Evolutionary conservation across 2,113 vertebrate genomes (phyloP), one percentile per base, ranked within the genome.

Genomic region (Lynx canadensis): DNA sequence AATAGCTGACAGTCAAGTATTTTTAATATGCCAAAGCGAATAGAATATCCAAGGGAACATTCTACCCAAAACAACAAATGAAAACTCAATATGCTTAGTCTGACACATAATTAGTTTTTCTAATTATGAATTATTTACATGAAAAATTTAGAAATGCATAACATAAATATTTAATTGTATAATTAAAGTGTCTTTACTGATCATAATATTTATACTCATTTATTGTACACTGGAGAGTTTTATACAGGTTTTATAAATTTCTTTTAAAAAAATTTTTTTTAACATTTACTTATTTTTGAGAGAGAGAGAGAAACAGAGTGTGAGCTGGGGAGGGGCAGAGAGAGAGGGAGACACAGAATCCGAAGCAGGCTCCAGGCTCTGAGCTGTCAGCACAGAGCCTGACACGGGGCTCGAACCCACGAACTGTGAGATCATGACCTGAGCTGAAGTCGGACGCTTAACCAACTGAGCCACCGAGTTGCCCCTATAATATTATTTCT

Each of bases 101-200:
- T 65, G 57, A 12, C 74, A 85, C 45, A 66, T n/a, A 83, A 76
- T 48, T 85, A n/a, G 13, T 57, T 82, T 93, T 83, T 19, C 45
- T 76, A 89, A 82, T 96, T 83, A 66, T 74, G 48, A 83, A 76
- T 55, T 68, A 76, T 83, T 92, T 88, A 87, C 45, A 48, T 74
- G 11, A 92, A 74, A 45, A 63, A 52, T 3, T 45, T 92, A 41
- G 8, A 88, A 63, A 87, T 87, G 14, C 3, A 81, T 55, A 63
- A 0, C 66, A 41, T 74, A 73, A 92, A 55, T 13, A 81, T 82
- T 71, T 71, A 52, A 52, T 29, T 74, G 7, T 76, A 76, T n/a
- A 74, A 65, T 71, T 81, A 87, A 80, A 38, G 80, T 63, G 25
- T 63, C 52, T 81, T 81, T 52, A 81, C 79, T 69, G 69, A 52